Conservation (phyloP, 2,888 invertebrate species). For the Apeira syringaria region DNA sequence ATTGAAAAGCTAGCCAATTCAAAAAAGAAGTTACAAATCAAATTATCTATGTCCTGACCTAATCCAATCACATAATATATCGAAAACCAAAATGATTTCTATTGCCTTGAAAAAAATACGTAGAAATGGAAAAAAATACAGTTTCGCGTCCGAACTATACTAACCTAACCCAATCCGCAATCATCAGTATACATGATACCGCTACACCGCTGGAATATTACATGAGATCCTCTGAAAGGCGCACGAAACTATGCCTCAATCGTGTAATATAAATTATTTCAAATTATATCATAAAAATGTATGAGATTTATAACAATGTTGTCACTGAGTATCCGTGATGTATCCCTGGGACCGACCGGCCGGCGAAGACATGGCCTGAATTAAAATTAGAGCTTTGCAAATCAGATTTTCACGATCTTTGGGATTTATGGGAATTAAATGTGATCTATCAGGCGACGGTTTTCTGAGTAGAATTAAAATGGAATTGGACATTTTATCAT, state of each 20-base stretch:
- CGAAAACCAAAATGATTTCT: too few species aligned
- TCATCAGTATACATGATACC: slow-evolving; percentile 22
- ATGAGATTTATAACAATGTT: slow-evolving; percentile 65
- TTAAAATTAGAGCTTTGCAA: slow-evolving; percentile 55
- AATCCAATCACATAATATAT: too few species aligned
- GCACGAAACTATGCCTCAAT: slow-evolving; percentile 32
- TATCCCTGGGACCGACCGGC: slow-evolving; percentile 38
- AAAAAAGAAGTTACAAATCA: too few species aligned
- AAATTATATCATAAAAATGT: slow-evolving; percentile 67
- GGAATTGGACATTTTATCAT: too few species aligned
- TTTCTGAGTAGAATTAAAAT: too few species aligned
- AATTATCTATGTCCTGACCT: too few species aligned
- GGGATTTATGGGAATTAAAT: slow-evolving; percentile 29
- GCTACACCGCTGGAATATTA: slow-evolving; percentile 18
- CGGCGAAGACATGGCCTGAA: slow-evolving; percentile 51
- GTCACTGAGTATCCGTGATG: slow-evolving; percentile 50
- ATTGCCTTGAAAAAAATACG: neutral
- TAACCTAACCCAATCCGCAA: slow-evolving; percentile 11
- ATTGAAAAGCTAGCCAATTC: too few species aligned
- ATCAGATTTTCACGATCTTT: slow-evolving; percentile 43
- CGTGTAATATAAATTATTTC: slow-evolving; percentile 44
- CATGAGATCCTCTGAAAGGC: slow-evolving; percentile 18
- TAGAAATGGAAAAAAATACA: neutral
- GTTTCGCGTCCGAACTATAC: neutral
- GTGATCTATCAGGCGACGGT: too few species aligned